Evolutionary conservation across 2,888 invertebrate species (phyloP), one percentile per base, ranked within the genome.

Genomic region (Macaria liturata): DNA sequence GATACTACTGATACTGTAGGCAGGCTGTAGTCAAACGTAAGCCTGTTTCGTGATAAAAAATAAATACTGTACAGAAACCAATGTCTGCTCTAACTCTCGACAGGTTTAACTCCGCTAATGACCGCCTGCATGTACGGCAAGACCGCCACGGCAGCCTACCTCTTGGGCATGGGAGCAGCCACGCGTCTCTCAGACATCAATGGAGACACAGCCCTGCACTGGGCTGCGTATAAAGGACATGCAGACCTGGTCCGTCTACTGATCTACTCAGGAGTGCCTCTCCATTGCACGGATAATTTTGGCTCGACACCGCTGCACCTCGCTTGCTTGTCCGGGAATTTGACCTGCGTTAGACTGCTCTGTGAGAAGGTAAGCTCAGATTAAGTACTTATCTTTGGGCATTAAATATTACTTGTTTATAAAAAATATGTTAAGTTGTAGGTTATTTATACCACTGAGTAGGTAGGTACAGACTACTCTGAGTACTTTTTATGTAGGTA

Each of bases 171-270:
- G 94, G 97, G 97, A 3, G 97, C 98, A 0, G 93, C 96, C 0
- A 95, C 97, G 66, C 95, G 97, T 74, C 91, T 97, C 48, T 96
- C 96, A 1, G 98, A 98, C 74, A 97, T 97, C 68, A 98, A 98
- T 77, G 98, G 98, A 0, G 98, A 98, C 75, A 97, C 97, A 0
- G 98, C 98, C 0, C 88, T 98, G 37, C 98, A 98, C 76, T 98
- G 98, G 98, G 97, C 98, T 0, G 97, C 98, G 0, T 98, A 98
- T 82, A 98, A 98, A 84, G 98, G 97, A 0, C 97, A 97, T 72
- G 95, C 96, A 0, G 98, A 98, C 75, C 86, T 98, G 59, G 97
- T 98, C 78, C 94, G 96, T 48, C 88, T 98, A 53, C 91, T 98
- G 30, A 97, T 98, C 88, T 97, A 98, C 84, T 97, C 98, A 8